Evolutionary conservation across 2,888 invertebrate genomes (phyloP).

Genomic region (Lobophora halterata): DNA sequence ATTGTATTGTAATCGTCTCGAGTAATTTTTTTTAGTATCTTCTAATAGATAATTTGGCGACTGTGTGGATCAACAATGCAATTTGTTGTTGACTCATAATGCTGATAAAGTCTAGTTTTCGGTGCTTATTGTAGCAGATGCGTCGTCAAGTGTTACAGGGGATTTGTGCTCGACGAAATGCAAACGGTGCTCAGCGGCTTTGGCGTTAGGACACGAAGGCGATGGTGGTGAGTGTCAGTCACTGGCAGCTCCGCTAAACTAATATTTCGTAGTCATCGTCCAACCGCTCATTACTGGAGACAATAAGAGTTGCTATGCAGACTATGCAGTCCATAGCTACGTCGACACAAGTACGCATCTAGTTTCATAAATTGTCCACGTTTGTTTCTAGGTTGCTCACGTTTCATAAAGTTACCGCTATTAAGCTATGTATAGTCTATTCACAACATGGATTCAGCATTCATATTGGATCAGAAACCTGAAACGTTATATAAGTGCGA

Average conservation of each 20-base stretch:
- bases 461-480: constrained; percentile 11
- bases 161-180: constrained; percentile 57
- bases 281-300: constrained; percentile 33
- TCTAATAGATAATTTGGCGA: constrained; percentile 6
- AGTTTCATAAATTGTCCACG: constrained; percentile 18
- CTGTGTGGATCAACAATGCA: not conserved
- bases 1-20: not conserved
- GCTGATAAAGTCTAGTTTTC: constrained; percentile 10
- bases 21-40: not conserved
- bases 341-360: constrained; percentile 23
- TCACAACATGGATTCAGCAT: constrained; percentile 13
- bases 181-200: constrained; percentile 65
- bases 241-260: constrained; percentile 16
- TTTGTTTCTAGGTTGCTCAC: constrained; percentile 10
- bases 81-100: not conserved
- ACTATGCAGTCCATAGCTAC: too few species aligned
- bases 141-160: constrained; percentile 55
- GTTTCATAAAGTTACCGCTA: constrained; percentile 8
- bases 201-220: constrained; percentile 58
- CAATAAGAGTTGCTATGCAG: constrained; percentile 33
- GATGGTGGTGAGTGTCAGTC: constrained; percentile 63
- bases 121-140: constrained; percentile 52
- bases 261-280: constrained; percentile 31
- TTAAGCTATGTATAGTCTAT: constrained; percentile 6
- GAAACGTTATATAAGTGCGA: constrained; percentile 3